phyloP scores from a whole-genome alignment of 2,113 vertebrate genomes.

The Ciconia boyciana region DNA sequence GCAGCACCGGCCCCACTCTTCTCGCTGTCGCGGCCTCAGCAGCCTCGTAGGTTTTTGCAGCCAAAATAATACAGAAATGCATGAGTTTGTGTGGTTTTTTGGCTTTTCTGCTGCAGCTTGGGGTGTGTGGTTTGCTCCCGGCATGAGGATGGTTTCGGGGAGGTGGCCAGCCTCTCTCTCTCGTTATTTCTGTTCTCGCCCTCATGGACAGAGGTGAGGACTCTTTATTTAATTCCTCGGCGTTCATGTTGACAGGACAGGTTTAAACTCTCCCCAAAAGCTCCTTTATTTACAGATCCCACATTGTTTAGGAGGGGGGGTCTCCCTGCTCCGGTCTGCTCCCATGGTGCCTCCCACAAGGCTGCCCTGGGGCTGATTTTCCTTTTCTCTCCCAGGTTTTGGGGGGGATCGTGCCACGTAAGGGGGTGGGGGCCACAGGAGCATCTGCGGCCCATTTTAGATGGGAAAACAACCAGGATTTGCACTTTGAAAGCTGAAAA shows the following conservation, averaged over 20 bases:
- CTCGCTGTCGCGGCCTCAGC: not conserved
- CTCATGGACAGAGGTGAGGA: not conserved
- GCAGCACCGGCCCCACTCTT: not conserved
- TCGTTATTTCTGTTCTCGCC: not conserved
- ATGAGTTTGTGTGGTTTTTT: not conserved
- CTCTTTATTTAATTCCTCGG: not conserved
- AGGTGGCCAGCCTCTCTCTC: not conserved
- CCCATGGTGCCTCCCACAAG: not conserved
- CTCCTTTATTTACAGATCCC: not conserved
- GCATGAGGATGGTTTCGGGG: not conserved
- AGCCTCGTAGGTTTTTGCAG: not conserved
- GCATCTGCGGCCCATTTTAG: not conserved
- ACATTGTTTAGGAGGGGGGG: not conserved
- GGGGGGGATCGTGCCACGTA: fast-evolving
- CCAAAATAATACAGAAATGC: not conserved
- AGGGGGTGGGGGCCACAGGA: not conserved
- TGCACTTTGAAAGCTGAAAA: not conserved
- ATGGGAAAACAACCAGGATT: not conserved
- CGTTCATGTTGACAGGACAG: not conserved
- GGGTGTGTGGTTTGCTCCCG: not conserved
- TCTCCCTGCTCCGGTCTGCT: not conserved
- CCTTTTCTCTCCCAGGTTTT: not conserved
- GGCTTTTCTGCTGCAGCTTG: not conserved
- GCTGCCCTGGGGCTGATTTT: not conserved
- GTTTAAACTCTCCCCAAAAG: not conserved